Conservation (phyloP, 1,140 invertebrate genomes). For the Papilio glaucus region DNA sequence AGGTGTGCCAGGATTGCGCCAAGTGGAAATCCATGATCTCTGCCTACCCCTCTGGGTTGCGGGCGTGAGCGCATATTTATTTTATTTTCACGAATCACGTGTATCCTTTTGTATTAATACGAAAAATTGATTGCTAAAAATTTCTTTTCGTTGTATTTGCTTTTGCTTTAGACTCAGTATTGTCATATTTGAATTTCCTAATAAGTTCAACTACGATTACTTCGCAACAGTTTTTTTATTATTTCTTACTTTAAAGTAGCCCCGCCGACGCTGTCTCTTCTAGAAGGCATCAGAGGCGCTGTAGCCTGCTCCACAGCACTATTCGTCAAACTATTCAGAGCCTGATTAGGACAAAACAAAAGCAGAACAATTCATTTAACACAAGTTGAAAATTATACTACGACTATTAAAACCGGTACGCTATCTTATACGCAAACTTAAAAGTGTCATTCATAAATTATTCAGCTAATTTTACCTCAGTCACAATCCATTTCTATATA, state of each 20-base stretch:
- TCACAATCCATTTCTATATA: constrained; percentile 14
- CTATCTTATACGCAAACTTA: background rate
- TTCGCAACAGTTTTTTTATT: no score
- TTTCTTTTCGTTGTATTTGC: no score
- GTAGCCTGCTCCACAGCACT: constrained; percentile 83
- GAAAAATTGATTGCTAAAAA: no score
- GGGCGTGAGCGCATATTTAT: no score
- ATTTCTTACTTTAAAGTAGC: constrained; percentile 77
- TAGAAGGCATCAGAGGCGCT: constrained; percentile 85
- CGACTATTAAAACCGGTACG: background rate
- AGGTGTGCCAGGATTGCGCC: no score
- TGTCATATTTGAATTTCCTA: no score
- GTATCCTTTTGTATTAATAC: no score
- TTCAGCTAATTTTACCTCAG: background rate
- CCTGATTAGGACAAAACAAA: constrained; percentile 78
- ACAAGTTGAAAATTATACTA: background rate
- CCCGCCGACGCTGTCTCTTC: constrained; percentile 87
- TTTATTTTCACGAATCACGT: no score
- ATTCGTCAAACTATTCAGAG: constrained; percentile 87
- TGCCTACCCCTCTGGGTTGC: no score
- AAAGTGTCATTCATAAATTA: background rate
- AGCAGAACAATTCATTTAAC: constrained; percentile 21
- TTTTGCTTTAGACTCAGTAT: no score
- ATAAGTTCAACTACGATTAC: no score
- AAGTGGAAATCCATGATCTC: no score